These are phyloP conservation scores for Ips typographus DNA, from an alignment of 1,140 invertebrate species.

Conservation along the genomic window DNA sequence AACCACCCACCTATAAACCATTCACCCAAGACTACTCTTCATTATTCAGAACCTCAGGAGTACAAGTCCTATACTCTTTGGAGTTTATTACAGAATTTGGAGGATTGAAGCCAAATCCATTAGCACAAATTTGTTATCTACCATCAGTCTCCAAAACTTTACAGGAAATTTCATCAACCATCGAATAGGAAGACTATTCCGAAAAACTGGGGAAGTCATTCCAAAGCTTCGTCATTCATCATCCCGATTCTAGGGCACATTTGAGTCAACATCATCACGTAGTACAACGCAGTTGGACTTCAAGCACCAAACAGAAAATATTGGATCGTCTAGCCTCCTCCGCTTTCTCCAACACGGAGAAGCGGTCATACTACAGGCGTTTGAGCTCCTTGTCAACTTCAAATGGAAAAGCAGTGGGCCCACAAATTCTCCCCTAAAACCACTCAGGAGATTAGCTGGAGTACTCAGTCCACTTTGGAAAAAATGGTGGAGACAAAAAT, in stretches of 20 bases:
- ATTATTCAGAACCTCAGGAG: conserved; percentile 36
- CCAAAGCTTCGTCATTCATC: conserved; percentile 35
- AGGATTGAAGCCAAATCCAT: conserved; percentile 67
- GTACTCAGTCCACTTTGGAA: conserved; percentile 45
- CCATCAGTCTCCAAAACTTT: conserved; percentile 50
- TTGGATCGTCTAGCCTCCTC: conserved; percentile 38
- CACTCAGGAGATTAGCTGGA: conserved; percentile 54
- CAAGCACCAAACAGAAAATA: conserved; percentile 47
- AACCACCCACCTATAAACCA: conserved; percentile 14
- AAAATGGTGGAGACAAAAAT: conserved; percentile 41
- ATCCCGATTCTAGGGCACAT: conserved; percentile 32
- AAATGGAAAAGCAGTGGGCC: conserved; percentile 65
- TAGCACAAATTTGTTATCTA: conserved; percentile 68
- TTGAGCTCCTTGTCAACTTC: conserved; percentile 55
- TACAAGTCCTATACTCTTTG: conserved; percentile 36
- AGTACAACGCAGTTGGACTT: conserved; percentile 12
- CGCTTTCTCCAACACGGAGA: conserved; percentile 37
- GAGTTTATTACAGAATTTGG: conserved; percentile 52
- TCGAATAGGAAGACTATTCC: conserved; percentile 46
- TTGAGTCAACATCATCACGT: conserved; percentile 28
- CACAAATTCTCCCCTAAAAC: conserved; percentile 55
- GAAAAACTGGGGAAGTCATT: conserved; percentile 42
- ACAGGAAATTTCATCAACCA: conserved; percentile 57
- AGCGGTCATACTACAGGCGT: conserved; percentile 34
- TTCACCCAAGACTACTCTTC: conserved; percentile 31